These are phyloP conservation scores for Mythimna ferrago DNA, from an alignment of 2,888 invertebrate species.

Conservation along the genomic window DNA sequence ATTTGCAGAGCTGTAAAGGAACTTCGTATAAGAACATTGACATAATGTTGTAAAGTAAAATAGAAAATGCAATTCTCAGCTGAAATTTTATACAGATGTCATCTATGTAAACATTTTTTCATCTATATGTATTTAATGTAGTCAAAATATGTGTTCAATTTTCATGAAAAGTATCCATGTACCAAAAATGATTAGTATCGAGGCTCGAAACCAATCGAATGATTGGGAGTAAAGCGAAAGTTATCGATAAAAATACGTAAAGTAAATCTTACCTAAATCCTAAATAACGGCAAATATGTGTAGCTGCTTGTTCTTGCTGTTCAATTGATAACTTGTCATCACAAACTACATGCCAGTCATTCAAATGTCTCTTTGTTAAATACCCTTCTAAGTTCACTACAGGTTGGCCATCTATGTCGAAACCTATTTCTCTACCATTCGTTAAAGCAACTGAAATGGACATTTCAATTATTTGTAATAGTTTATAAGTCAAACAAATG, in stretches of 20 bases:
- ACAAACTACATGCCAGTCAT: slow-evolving; percentile 93
- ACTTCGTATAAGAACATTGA: neutral
- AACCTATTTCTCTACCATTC: slow-evolving; percentile 90
- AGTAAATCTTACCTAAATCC: slow-evolving; percentile 91
- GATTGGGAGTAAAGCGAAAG: neutral
- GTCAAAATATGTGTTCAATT: too few species aligned
- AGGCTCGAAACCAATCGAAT: neutral
- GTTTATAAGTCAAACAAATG: neutral
- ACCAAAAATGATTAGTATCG: neutral
- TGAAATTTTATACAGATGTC: neutral
- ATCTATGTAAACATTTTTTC: neutral
- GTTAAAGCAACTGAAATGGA: slow-evolving; percentile 92
- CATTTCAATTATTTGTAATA: neutral
- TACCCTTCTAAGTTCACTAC: slow-evolving; percentile 91
- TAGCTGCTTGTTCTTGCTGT: slow-evolving; percentile 87
- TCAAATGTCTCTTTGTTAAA: slow-evolving; percentile 91
- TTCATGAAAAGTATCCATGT: neutral
- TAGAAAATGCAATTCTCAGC: neutral
- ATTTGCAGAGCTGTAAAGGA: slow-evolving; percentile 78
- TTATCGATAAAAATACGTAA: neutral
- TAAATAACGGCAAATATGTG: slow-evolving; percentile 92
- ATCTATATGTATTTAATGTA: neutral
- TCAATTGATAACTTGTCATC: slow-evolving; percentile 83
- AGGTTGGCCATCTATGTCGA: slow-evolving; percentile 92
- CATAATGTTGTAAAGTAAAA: neutral